Evolutionary conservation across 2,113 vertebrate genomes (phyloP).

Genomic region (Anoura caudifer): DNA sequence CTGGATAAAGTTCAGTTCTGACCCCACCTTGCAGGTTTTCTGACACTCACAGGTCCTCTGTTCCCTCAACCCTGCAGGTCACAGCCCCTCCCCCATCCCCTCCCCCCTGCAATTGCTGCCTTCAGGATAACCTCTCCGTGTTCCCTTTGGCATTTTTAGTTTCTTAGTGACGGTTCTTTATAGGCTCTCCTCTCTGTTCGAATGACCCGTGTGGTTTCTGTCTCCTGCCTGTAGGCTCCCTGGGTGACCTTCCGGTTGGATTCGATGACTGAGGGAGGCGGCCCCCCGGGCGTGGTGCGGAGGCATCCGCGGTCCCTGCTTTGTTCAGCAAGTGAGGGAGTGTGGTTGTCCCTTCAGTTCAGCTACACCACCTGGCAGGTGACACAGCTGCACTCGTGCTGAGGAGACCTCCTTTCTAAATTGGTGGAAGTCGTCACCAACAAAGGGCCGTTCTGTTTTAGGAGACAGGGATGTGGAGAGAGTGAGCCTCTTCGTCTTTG

Average conservation of each 20-base stretch:
- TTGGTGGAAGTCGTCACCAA: neutral
- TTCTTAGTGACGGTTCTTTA: neutral
- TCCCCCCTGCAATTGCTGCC: neutral
- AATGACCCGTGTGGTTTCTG: neutral
- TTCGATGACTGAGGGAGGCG: neutral
- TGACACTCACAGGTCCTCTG: neutral
- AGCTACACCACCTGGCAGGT: fast-evolving
- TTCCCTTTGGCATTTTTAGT: neutral
- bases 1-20: neutral
- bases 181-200: neutral
- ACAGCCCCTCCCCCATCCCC: neutral
- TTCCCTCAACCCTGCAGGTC: neutral
- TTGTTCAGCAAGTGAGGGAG: neutral
- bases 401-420: neutral
- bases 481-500: neutral
- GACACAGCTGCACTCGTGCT: neutral
- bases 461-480: neutral
- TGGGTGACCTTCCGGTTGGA: neutral
- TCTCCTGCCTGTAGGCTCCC: neutral
- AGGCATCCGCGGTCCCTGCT: neutral
- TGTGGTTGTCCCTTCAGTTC: neutral
- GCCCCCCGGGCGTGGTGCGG: neutral
- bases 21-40: neutral
- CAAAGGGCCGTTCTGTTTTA: neutral
- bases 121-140: neutral